Evolutionary conservation across 2,888 invertebrate species (phyloP), one percentile per base, ranked within the genome.

Genomic region (Euplagia quadripunctaria): DNA sequence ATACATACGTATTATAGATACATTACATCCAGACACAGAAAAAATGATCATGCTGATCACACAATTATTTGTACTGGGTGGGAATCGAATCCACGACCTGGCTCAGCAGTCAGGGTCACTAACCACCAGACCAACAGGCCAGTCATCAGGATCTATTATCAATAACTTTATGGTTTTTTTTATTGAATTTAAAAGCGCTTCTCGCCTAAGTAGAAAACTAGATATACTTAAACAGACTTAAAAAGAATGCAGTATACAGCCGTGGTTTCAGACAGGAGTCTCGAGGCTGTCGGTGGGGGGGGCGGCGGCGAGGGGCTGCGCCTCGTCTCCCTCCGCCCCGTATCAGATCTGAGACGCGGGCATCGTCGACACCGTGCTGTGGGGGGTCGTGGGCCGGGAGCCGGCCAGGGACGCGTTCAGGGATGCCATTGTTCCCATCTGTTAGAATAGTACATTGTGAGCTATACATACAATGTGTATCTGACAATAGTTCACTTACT

Each of bases 391-490:
- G 49, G 98, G 98, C 41, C 98, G 97, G 52, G 98, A 98, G 65
- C 98, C 98, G 72, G 98, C 98, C 75, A 98, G 96, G 0, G 98
- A 98, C 79, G 98, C 98, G 86, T 98, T 98, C 66, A 98, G 97
- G 20, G 98, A 98, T 42, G 98, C 98, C 98, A 98, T 98, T 71
- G 99, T 98, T 67, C 98, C 98, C 97, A 98, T 98, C 98, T 98
- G 93, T 4, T 61, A 14, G 2, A 61, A 12, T 31, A 31, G 14
- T 31, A 61, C 20, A 61, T 51, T 9, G 46, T 46, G 11, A 51
- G 14, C 51, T 51, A 51, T 51, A 12, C 12, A 51, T 51, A 14
- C 4, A 51, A 51, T 51, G 11, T 51, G 14, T 51, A 46, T 8
- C 31, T 31, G 31, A 31, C 31, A 31, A 31, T 31, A 31, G 31